Evolutionary conservation across 1,140 invertebrate species (phyloP).

Genomic region (Periplaneta americana): DNA sequence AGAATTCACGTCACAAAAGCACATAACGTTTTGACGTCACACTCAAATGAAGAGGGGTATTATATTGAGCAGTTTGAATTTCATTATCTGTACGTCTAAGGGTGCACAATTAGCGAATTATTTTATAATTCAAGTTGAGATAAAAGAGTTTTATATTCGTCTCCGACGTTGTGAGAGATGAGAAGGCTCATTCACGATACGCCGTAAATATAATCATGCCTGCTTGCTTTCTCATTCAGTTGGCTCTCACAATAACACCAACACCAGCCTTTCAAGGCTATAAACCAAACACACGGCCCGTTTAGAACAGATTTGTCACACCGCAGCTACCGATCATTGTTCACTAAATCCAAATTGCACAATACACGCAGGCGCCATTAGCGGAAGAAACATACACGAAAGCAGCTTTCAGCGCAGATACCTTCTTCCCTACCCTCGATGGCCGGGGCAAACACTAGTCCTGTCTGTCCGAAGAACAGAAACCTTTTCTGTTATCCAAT

Average conservation of each 20-base stretch:
- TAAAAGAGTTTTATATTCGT: background rate
- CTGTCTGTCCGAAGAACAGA: background rate
- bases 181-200: background rate
- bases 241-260: background rate
- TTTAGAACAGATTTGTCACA: slow-evolving; percentile 5
- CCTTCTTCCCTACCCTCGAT: slow-evolving; percentile 1
- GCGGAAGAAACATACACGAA: slow-evolving; percentile 5
- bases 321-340: background rate
- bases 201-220: background rate
- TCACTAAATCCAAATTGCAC: slow-evolving; percentile 8
- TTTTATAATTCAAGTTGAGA: background rate
- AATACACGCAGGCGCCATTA: slow-evolving; percentile 11
- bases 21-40: background rate
- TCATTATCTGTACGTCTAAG: background rate
- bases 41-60: background rate
- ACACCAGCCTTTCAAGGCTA: background rate
- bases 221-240: background rate
- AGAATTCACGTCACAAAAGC: background rate
- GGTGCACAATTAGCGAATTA: background rate
- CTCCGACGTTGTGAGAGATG: background rate
- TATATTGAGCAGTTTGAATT: background rate
- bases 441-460: background rate
- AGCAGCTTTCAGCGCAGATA: slow-evolving; percentile 5
- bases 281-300: background rate
- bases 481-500: background rate